These are phyloP conservation scores for Heliconius charithonia DNA, from an alignment of 2,888 invertebrate species.

Conservation along the genomic window DNA sequence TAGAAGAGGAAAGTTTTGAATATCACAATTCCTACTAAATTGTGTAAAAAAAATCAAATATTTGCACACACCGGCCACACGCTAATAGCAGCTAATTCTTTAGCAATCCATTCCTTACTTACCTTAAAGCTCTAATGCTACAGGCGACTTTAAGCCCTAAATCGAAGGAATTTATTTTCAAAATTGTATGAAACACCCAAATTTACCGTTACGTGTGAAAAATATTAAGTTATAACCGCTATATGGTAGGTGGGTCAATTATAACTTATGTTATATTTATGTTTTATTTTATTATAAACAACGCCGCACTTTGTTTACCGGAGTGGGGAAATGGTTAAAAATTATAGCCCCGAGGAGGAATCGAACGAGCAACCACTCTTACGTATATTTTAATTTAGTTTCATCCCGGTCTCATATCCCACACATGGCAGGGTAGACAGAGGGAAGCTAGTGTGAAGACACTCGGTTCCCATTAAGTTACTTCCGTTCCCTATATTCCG, in stretches of 20 bases:
- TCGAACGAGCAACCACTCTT: too few species aligned
- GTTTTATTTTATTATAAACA: slow-evolving; percentile 1
- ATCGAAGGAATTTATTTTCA: too few species aligned
- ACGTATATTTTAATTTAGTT: too few species aligned
- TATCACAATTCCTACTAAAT: not conserved
- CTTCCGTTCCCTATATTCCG: too few species aligned
- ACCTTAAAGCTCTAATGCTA: not conserved
- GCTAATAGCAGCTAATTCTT: slow-evolving; percentile 10
- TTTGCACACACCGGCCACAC: slow-evolving; percentile 1
- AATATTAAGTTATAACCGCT: slow-evolving; percentile 6
- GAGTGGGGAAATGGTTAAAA: not conserved
- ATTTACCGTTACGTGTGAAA: not conserved
- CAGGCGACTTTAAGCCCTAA: not conserved
- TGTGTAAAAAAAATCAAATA: not conserved
- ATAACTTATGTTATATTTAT: not conserved
- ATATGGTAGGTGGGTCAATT: not conserved
- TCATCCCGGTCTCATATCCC: too few species aligned
- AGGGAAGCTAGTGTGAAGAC: too few species aligned
- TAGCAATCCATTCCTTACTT: not conserved
- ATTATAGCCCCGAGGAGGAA: not conserved
- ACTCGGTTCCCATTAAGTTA: too few species aligned
- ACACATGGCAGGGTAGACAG: too few species aligned
- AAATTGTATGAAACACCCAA: not conserved
- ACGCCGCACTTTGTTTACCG: not conserved
- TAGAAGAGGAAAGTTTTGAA: too few species aligned